phyloP scores from a whole-genome alignment of 2,797 vertebrate species.

The Myotis daubentonii region DNA sequence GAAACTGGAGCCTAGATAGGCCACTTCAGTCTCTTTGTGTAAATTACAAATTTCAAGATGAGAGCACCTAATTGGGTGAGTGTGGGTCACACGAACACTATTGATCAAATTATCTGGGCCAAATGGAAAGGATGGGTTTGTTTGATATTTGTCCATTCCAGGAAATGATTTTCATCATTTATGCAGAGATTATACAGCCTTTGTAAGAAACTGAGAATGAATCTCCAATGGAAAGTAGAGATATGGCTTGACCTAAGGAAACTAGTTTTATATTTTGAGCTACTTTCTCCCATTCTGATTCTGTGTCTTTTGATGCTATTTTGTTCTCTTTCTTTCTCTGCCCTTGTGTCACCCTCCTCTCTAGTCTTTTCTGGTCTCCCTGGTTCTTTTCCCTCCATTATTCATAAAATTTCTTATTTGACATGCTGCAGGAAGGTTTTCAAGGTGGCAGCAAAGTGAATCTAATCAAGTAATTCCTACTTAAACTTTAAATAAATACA shows the following conservation, averaged over 20 bases:
- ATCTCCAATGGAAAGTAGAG: background rate
- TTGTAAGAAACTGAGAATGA: background rate
- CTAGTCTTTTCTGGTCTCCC: background rate
- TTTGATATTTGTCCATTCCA: background rate
- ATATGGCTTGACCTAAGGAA: background rate
- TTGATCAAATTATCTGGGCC: background rate
- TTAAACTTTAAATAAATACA: slow-evolving; percentile 12
- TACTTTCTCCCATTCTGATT: background rate
- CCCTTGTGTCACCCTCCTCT: background rate
- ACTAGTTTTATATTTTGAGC: background rate
- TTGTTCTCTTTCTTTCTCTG: background rate
- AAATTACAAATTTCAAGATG: background rate
- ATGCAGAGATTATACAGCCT: background rate
- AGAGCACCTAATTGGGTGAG: background rate
- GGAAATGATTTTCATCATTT: background rate
- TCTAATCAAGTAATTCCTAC: background rate
- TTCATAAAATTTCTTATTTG: slow-evolving; percentile 19
- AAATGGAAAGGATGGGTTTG: background rate
- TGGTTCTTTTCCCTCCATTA: background rate
- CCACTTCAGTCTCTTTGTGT: background rate
- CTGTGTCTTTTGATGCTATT: background rate
- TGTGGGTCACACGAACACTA: background rate
- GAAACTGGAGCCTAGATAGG: background rate
- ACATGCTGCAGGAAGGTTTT: background rate
- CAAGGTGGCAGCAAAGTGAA: background rate